Evolutionary conservation across 2,113 vertebrate species (phyloP).

Genomic region (Paradisaea rubra): DNA sequence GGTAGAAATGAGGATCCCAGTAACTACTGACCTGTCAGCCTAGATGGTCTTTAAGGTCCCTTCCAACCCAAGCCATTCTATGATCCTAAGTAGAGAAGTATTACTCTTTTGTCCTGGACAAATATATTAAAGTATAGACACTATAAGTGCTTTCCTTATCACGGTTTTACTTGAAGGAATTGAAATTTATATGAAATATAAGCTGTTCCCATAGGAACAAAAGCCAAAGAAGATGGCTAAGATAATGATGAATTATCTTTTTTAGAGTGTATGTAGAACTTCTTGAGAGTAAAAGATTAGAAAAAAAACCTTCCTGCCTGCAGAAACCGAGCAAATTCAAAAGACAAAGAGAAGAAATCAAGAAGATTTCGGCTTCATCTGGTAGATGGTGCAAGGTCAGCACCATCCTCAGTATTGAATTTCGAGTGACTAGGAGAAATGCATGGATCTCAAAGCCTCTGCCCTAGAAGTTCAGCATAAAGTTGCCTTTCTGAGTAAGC

Average conservation of each 20-base stretch:
- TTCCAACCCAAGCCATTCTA: not conserved
- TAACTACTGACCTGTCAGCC: not conserved
- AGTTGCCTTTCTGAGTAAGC: not conserved
- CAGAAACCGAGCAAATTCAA: not conserved
- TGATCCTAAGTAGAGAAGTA: not conserved
- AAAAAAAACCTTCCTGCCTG: not conserved
- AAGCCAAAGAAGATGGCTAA: not conserved
- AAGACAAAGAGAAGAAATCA: not conserved
- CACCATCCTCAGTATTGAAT: not conserved
- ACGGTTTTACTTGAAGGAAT: not conserved
- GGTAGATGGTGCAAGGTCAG: not conserved
- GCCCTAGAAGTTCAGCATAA: not conserved
- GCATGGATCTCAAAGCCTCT: not conserved
- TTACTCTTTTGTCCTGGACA: not conserved
- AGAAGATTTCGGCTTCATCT: not conserved
- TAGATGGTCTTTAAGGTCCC: not conserved
- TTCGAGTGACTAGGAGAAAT: not conserved
- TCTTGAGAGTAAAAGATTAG: not conserved
- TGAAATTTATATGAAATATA: not conserved
- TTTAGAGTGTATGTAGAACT: not conserved
- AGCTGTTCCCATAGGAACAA: not conserved
- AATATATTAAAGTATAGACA: not conserved
- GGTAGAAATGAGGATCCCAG: too few species aligned
- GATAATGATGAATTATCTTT: not conserved
- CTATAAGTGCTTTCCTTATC: not conserved